A percentile compares a stretch with the other conserved stretches of the same genome.
Conservation (phyloP, 2,113 vertebrate genomes). For the Heliornis fulica region DNA sequence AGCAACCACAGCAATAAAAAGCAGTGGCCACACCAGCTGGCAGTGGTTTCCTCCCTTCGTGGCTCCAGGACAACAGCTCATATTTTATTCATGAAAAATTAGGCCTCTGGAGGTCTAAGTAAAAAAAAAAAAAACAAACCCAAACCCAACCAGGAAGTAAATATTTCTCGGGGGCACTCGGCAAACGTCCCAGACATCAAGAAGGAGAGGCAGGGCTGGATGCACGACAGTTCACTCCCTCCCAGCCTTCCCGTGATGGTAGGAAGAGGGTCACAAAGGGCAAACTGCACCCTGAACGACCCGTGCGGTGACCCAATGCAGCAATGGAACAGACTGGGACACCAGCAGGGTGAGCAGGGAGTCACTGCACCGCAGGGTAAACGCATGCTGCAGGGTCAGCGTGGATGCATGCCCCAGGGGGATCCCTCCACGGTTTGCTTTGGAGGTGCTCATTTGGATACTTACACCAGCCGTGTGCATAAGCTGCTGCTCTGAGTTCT, state of each 20-base stretch:
- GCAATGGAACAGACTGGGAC: background rate
- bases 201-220: background rate
- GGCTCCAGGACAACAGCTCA: slow-evolving; percentile 55
- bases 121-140: slow-evolving; percentile 36
- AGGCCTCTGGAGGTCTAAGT: slow-evolving; percentile 43
- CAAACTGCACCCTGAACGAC: background rate
- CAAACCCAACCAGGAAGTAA: slow-evolving; percentile 60
- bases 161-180: slow-evolving; percentile 47
- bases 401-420: background rate
- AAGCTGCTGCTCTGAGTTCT: background rate
- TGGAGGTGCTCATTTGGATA: background rate
- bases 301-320: background rate
- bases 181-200: background rate
- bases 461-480: background rate
- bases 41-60: slow-evolving; percentile 42
- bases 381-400: rapidly evolving
- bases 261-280: background rate
- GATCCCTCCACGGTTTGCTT: background rate
- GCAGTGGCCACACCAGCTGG: slow-evolving; percentile 54
- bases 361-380: background rate
- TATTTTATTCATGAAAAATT: slow-evolving; percentile 75
- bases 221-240: background rate
- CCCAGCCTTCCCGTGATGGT: background rate
- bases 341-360: background rate
- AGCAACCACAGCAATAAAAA: slow-evolving; percentile 65